Evolutionary conservation across 2,888 invertebrate genomes (phyloP).

Genomic region (Rhagonycha lutea): DNA sequence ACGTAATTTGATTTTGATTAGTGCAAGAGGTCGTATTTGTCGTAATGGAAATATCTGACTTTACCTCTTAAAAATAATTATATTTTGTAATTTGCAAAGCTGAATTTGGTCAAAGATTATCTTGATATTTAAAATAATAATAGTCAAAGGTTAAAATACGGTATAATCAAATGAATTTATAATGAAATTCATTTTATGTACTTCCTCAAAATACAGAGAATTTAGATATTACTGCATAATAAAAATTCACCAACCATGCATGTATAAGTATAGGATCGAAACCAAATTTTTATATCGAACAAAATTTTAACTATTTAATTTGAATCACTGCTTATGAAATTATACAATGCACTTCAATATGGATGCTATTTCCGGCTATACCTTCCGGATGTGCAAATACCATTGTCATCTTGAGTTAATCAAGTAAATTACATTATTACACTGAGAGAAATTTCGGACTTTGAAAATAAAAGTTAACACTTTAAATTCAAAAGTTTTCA

Average conservation of each 20-base stretch:
- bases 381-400: neutral
- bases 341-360: neutral
- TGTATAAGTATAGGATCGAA: neutral
- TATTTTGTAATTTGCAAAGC: neutral
- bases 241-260: neutral
- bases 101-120: neutral
- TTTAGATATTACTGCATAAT: neutral
- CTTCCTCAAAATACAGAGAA: neutral
- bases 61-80: neutral
- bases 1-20: neutral
- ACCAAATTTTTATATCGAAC: neutral
- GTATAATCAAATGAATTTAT: neutral
- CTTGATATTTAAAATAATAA: neutral
- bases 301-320: neutral
- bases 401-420: neutral
- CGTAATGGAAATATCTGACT: neutral
- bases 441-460: too few relatives aligned
- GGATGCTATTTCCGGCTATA: neutral
- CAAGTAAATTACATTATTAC: too few relatives aligned
- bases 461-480: too few relatives aligned
- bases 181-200: neutral
- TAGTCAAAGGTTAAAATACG: neutral
- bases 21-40: neutral
- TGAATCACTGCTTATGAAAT: neutral
- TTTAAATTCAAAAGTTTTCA: too few relatives aligned